Base-by-base conservation (phyloP, 2,888 invertebrate genomes). In the Orthosia gothica region DNA sequence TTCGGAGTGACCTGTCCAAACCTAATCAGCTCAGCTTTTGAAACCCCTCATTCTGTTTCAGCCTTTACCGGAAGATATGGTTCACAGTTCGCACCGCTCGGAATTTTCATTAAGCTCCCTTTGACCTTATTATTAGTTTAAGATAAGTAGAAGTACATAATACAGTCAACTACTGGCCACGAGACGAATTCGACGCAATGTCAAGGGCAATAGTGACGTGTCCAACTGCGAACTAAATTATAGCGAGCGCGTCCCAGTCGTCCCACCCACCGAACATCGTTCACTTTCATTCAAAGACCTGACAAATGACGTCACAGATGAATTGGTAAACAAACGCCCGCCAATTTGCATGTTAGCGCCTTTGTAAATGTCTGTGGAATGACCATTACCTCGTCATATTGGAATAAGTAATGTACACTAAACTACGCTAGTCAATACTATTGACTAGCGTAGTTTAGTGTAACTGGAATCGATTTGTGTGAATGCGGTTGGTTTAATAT, bases 261-360 rank as follows among this genome's bases (percentile, higher is more conserved):
- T 63, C 76, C 76, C 82, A 68, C 88, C 85, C 78, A 85, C 81
- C 50, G 16, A 18, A 23, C 61, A 55, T 70, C 74, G 70, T 63
- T 87, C 81, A 78, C 87, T 83, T 88, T 88, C 82, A 86, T 88
- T 87, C 85, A 86, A 68, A 59, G 66, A 62, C 47, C 50, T 64
- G 50, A 54, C 72, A 32, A 32, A 45, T 59, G 81, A 82, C 76
- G 72, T 68, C 66, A 70, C 66, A 52, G 52, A 59, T 68, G 64
- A 84, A 79, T 82, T 75, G 65, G 72, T 84, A 81, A 79, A 82
- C 82, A 84, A 74, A 73, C 64, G 55, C 20, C 20, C 47, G 66
- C 15, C 70, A 71, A 72, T 71, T 72, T 61, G 23, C 77, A 75
- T 61, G 58, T 71, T 79, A 64, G 50, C 69, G 47, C 63, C 40